Base-by-base conservation (phyloP, 2,113 vertebrate genomes). In the Eulemur macaco region DNA sequence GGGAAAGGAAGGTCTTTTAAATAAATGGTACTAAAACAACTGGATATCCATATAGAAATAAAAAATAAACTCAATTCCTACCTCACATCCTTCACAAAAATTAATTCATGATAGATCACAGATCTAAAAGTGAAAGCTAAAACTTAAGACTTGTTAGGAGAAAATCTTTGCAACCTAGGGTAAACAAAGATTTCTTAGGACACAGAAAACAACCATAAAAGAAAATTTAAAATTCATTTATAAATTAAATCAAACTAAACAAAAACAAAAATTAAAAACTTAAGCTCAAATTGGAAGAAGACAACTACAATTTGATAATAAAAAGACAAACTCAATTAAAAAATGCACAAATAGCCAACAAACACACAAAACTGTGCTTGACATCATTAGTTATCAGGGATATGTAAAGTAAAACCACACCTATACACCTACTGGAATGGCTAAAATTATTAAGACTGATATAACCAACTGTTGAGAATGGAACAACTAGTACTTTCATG, bases 121-220 rank as follows among this genome's bases (percentile, higher is more conserved):
- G 42, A 83, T 69, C 29, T 93, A 80, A 76, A 88, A 89, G 25
- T 71, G 89, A 76, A 94, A 91, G 34, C n/a, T 74, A 77, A 93
- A 96, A 90, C 42, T 50, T 15, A 88, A 74, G 7, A 17, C 66
- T 69, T 87, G 14, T 52, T 34, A 60, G 74, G 31, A 83, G 45
- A 54, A 87, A 87, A 92, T 42, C 37, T 68, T 80, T 93, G 31
- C 42, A 91, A 85, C 8, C 6, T 47, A 93, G 66, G 23, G 29
- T 81, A 94, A 97, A 89, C 25, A 56, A 94, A 84, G 47, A 85
- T 54, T 94, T 89, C 92, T 82, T 83, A 78, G 20, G 56, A 89
- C 12, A 78, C 7, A 86, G 39, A 94, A 68, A 94, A 31, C 42
- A 83, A 89, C 11, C 34, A 86, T 68, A 82, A 82, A 87, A 63